Conservation (phyloP, 2,888 invertebrate species). For the Sarcophaga rosellei region DNA sequence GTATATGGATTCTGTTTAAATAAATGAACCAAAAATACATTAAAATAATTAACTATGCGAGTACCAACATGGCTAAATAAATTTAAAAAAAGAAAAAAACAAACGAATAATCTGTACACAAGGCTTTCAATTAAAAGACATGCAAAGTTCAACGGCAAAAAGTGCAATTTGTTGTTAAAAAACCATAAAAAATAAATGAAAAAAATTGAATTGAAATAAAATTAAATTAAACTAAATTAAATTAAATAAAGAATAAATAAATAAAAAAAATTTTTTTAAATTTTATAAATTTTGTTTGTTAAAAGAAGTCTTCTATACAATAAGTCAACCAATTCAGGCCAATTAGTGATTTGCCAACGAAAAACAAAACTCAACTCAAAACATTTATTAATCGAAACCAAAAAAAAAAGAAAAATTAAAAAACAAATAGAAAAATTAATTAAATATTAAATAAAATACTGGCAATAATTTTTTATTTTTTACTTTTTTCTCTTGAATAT, state of each 20-base stretch:
- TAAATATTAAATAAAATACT: slow-evolving; percentile 40
- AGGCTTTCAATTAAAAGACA: slow-evolving; percentile 30
- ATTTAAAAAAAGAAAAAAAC: no score
- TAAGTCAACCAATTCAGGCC: slow-evolving; percentile 54
- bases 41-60: no score
- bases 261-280: slow-evolving; percentile 5
- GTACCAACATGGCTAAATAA: no score
- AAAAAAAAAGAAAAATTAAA: slow-evolving; percentile 18
- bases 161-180: slow-evolving; percentile 59
- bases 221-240: slow-evolving; percentile 12
- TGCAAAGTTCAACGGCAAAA: slow-evolving; percentile 54
- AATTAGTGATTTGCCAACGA: slow-evolving; percentile 17
- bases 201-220: background rate
- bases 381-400: slow-evolving; percentile 7
- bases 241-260: slow-evolving; percentile 26
- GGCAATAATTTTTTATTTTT: slow-evolving; percentile 22
- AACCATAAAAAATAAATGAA: background rate
- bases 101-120: background rate
- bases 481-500: background rate
- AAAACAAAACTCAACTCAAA: slow-evolving; percentile 15
- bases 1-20: no score
- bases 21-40: no score
- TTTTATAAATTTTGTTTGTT: slow-evolving; percentile 31
- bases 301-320: slow-evolving; percentile 18
- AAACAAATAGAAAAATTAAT: background rate